Evolutionary conservation across 37 sponge, comb jelly and placozoan genomes (phyloP), one percentile per base, ranked within the genome.

Genomic region (Agelas oroides): DNA sequence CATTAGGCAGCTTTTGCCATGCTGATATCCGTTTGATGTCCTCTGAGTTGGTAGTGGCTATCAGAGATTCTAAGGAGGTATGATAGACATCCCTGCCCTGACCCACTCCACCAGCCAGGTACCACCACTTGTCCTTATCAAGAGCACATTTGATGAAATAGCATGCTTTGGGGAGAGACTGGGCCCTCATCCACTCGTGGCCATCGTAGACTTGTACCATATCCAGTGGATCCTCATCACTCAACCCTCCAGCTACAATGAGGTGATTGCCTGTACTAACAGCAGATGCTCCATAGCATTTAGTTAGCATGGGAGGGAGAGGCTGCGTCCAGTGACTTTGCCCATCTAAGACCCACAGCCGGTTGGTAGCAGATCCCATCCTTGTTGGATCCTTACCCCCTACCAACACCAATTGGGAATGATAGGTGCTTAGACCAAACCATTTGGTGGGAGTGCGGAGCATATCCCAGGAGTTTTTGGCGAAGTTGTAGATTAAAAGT

Each of bases 171-270:
- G 79, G 79, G 28, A 78, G 79, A 39, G 46, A 38, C 41, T 78
- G 79, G 15, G 62, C 65, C 34, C 14, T 25, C 0, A 20, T 5
- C 79, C 79, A 78, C 21, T 78, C 17, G 2, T 36, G 40, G 0
- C 38, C 65, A 5, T 30, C 24, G 27, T 60, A 78, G 0, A 78
- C 65, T 40, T 78, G 64, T 23, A 78, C 79, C 0, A 11, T 39
- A 23, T 62, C 39, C 13, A 78, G 6, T 46, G 46, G 46, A 46
- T 46, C 46, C 3, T 46, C 46, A 46, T 46, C 66, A 3, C 18
- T n/a, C 35, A 27, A n/a, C 25, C 79, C 79, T 28, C 79, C 79
- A 25, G 79, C 79, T 0, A 78, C 79, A 11, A 78, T 36, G 37
- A 78, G 33, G 41, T 41, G 24, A 20, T 64, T 39, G n/a, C 64